Conservation (phyloP, 2,888 invertebrate species). For the Drosophila nr. perissopoda region DNA sequence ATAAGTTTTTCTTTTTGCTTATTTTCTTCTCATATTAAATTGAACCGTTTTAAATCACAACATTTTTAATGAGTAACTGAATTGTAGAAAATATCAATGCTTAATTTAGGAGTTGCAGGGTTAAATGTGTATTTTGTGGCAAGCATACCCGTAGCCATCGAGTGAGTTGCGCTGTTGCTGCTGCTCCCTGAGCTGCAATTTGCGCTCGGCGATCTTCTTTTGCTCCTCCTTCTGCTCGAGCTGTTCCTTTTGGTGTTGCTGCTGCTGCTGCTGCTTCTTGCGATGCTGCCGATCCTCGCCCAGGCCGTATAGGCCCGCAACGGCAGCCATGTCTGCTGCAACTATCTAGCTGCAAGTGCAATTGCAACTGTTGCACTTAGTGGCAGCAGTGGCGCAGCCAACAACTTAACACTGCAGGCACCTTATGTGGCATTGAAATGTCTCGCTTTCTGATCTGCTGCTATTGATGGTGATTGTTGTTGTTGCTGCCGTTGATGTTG, state of each 20-base stretch:
- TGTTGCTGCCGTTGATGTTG: constrained; percentile 22
- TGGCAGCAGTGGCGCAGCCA: constrained; percentile 18
- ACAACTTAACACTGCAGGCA: constrained; percentile 38
- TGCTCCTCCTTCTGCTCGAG: constrained; percentile 86
- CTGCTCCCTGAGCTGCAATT: constrained; percentile 74
- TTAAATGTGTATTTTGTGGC: constrained; percentile 13
- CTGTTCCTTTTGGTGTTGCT: constrained; percentile 86
- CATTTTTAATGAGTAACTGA: background rate
- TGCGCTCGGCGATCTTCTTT: constrained; percentile 83
- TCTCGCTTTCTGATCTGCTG: constrained; percentile 27
- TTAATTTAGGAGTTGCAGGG: background rate
- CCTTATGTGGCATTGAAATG: constrained; percentile 51
- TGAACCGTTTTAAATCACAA: too few relatives aligned
- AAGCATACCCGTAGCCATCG: constrained; percentile 81
- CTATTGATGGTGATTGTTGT: constrained; percentile 15
- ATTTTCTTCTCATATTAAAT: too few relatives aligned
- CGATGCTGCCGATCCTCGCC: constrained; percentile 89
- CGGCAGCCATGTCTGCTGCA: constrained; percentile 88
- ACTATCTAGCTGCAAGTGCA: constrained; percentile 13
- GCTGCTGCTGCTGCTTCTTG: constrained; percentile 85
- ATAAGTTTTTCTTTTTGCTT: too few relatives aligned
- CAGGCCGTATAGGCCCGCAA: constrained; percentile 92
- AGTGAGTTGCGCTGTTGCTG: constrained; percentile 79
- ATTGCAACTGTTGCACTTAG: constrained; percentile 17
- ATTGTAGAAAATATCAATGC: background rate